A percentile compares a stretch with the other conserved stretches of the same genome.
Evolutionary conservation across 2,113 vertebrate genomes (phyloP).

Genomic region (Pavo muticus): DNA sequence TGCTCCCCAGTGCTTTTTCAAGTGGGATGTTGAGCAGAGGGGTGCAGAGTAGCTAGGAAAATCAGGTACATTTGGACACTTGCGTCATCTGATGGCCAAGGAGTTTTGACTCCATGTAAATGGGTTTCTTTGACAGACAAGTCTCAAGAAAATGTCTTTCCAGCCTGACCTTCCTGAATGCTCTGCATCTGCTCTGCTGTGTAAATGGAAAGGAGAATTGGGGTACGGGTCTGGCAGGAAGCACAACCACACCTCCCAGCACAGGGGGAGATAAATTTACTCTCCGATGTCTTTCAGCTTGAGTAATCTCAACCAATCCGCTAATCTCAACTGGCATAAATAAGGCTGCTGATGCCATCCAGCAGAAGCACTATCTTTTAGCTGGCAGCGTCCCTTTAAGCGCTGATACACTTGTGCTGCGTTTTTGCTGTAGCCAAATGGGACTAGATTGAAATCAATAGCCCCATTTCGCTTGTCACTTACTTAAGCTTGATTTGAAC

Average conservation of each 20-base stretch:
- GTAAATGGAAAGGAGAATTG: neutral
- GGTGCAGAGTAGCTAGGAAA: neutral
- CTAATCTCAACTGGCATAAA: neutral
- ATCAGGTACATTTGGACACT: neutral
- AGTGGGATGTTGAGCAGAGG: neutral
- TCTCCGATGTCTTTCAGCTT: neutral
- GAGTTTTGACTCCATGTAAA: neutral
- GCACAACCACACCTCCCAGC: neutral
- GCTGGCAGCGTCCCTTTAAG: neutral
- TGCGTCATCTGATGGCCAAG: neutral
- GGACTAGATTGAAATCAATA: slow-evolving; percentile 64
- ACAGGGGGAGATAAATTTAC: neutral
- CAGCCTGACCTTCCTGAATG: neutral
- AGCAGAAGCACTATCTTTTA: neutral
- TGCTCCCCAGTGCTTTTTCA: neutral
- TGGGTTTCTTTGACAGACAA: neutral
- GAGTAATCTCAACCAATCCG: neutral
- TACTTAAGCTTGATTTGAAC: slow-evolving; percentile 66
- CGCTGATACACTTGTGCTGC: neutral
- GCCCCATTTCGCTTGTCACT: slow-evolving; percentile 54
- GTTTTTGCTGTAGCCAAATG: slow-evolving; percentile 46
- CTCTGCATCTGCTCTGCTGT: neutral
- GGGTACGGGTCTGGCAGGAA: neutral
- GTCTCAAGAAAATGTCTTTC: neutral
- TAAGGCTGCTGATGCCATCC: neutral